Percentiles rank a stretch among this genome's conserved stretches.
Evolutionary conservation across 2,797 vertebrate genomes (phyloP).

Genomic region (Gallinago solitaria): DNA sequence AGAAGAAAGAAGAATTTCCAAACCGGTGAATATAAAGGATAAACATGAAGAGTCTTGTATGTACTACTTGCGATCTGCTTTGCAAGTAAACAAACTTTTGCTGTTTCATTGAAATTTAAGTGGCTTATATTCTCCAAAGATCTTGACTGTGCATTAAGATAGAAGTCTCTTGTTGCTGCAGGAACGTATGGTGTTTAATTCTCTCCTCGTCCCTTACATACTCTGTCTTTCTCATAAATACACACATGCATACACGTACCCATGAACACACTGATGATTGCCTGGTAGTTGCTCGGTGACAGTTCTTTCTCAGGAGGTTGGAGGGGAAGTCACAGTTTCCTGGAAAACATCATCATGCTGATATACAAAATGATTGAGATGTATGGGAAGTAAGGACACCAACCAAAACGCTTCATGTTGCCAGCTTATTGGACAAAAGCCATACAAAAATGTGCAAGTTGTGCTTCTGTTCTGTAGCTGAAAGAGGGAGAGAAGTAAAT

Average conservation of each 20-base stretch:
- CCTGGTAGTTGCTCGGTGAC: not conserved
- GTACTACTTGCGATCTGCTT: not conserved
- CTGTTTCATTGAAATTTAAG: not conserved
- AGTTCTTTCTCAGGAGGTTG: not conserved
- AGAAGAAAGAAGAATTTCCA: conserved; percentile 48
- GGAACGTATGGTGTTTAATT: not conserved
- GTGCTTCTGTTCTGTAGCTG: not conserved
- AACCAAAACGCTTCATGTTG: not conserved
- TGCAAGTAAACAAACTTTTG: not conserved
- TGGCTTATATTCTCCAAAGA: conserved; percentile 1
- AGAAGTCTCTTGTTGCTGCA: not conserved
- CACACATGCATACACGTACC: not conserved
- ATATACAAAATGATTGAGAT: not conserved
- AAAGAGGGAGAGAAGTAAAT: not conserved
- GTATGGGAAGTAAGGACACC: not conserved
- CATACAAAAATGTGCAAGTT: fast-evolving
- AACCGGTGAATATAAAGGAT: conserved; percentile 12
- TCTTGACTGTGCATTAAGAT: not conserved
- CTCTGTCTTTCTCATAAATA: not conserved
- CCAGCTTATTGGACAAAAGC: not conserved
- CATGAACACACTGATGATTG: not conserved
- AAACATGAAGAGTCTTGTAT: not conserved
- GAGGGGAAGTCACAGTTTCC: not conserved
- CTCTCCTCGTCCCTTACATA: not conserved
- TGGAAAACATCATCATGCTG: not conserved